Conservation (phyloP, 2,888 invertebrate genomes). For the Callosobruchus maculatus region DNA sequence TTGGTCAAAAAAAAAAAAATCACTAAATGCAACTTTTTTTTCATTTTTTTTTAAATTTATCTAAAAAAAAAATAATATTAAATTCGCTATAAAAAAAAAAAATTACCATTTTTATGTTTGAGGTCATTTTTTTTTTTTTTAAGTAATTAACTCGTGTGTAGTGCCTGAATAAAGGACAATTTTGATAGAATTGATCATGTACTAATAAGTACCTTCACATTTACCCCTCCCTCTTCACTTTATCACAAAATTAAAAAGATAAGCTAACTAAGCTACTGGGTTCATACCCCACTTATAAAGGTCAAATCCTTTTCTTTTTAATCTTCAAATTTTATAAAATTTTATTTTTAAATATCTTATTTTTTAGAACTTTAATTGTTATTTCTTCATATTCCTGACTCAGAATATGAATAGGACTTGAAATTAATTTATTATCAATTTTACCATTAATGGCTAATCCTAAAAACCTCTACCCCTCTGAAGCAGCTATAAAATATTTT, state of each 20-base stretch:
- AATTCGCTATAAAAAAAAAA: too few relatives aligned
- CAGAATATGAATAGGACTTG: conserved; percentile 58
- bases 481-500: conserved; percentile 62
- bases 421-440: conserved; percentile 61
- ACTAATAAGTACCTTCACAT: background rate
- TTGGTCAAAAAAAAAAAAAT: too few relatives aligned
- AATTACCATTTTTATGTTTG: too few relatives aligned
- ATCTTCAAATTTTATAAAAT: conserved; percentile 52
- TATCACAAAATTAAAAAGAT: conserved; percentile 61
- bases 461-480: conserved; percentile 52
- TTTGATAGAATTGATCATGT: conserved; percentile 48
- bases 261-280: conserved; percentile 55
- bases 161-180: conserved; percentile 60
- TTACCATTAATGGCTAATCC: conserved; percentile 55
- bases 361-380: conserved; percentile 51
- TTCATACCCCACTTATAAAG: conserved; percentile 48
- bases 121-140: too few relatives aligned
- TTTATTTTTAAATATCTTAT: conserved; percentile 54
- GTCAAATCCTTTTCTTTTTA: conserved; percentile 53
- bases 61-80: too few relatives aligned
- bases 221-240: too few relatives aligned
- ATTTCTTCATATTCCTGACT: conserved; percentile 51
- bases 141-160: too few relatives aligned
- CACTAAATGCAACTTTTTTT: too few relatives aligned
- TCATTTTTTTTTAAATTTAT: too few relatives aligned